Base-by-base conservation (phyloP, 2,888 invertebrate species). In the Caenorhabditis japonica region DNA sequence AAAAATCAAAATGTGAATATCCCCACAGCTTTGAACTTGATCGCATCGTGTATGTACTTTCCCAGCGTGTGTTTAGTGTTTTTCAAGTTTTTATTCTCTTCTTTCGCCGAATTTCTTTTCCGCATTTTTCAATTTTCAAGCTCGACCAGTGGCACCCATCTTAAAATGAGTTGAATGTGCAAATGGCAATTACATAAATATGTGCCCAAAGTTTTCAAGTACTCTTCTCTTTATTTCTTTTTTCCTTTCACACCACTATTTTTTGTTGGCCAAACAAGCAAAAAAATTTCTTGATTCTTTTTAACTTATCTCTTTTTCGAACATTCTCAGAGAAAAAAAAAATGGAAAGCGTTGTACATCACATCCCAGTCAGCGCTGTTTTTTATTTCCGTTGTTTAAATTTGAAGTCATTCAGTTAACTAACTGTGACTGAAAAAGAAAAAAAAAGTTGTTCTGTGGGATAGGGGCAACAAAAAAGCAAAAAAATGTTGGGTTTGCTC, bases 151-250 rank as follows among this genome's bases (percentile, higher is more conserved):
- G n/a, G n/a, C n/a, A n/a, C n/a, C n/a, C n/a, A n/a, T n/a, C n/a
- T n/a, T n/a, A n/a, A n/a, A n/a, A n/a, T n/a, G n/a, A n/a, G n/a
- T n/a, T n/a, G n/a, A n/a, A n/a, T 43, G 49, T 49, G 49, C 19
- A 56, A 66, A 56, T 51, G 38, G 43, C 36, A 49, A 66, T 56
- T 51, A 66, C 64, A 64, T 64, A 56, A 66, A 66, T 44, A 52
- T 23, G 44, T 36, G 19, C 3, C 5, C 8, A 43, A 55, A 64
- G 62, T 56, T 66, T 66, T 66, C 66, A 66, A 66, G 66, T 66
- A 51, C 55, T 64, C 59, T 38, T 17, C 38, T 36, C 36, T 47
- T 46, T 23, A 21, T 38, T 38, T 55, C 53, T 62, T 44, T 55
- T 55, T 30, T 10, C 53, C 41, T 41, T 55, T 43, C 30, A 30